Base-by-base conservation (phyloP, 2,797 vertebrate genomes). In the Gymnocypris eckloni region DNA sequence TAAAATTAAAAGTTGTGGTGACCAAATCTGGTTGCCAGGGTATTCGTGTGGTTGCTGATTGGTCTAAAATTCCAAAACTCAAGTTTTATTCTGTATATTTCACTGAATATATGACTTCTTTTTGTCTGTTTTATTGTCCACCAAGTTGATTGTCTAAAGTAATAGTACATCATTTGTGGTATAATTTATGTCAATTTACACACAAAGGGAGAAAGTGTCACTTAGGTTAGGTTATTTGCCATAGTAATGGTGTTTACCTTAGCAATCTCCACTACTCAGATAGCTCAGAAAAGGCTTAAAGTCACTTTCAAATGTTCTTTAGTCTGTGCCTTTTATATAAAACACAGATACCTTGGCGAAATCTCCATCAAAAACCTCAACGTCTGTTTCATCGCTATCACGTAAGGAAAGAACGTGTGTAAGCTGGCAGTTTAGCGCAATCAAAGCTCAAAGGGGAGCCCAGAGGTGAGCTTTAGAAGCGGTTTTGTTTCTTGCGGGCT, bases 401-500 rank as follows among this genome's bases (percentile, higher is more conserved):
- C 20, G 6, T 33, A 50, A 13, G 22, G 33, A 70, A 56, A 61
- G 81, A 82, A 43, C 56, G 7, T 48, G 13, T 43, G 81, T 43
- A 67, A 67, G 56, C 78, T 13, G 59, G 33, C 25, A 54, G 56
- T 81, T 87, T 86, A 88, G 79, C 71, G 77, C 79, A 87, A 85
- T 88, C 78, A 84, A 48, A 79, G 82, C 75, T 69, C 16, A 45
- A 86, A 80, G 76, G 79, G 25, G 12, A 82, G 50, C 41, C 85
- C 45, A 82, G 83, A 85, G 78, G 45, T 79, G 67, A 87, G 83
- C 59, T 73, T 83, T 86, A 70, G 81, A 88, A 66, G 81, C 4
- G 20, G 48, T 72, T 85, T 89, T 88, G 88, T 89, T 81, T 89
- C 73, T 77, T 66, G 84, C 10, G 54, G 81, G 67, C 41, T 66